Conservation (phyloP, 2,888 invertebrate genomes). For the Hedychridium roseum region DNA sequence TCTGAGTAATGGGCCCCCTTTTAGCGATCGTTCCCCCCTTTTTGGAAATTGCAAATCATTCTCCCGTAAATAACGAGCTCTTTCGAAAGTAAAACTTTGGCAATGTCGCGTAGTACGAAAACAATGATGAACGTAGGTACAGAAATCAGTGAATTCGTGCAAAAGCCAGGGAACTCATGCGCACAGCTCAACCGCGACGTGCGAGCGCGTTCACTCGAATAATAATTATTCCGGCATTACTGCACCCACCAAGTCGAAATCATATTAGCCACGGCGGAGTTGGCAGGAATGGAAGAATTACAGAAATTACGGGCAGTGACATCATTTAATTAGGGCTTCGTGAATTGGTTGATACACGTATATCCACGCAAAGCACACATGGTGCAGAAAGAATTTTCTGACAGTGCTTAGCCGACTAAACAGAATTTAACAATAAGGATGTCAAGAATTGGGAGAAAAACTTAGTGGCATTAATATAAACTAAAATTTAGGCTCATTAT, state of each 20-base stretch:
- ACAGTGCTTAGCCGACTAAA: too few species aligned
- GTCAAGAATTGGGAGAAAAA: too few species aligned
- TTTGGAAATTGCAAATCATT: too few species aligned
- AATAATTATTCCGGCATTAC: constrained; percentile 21
- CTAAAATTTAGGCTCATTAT: too few species aligned
- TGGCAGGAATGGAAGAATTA: constrained; percentile 45
- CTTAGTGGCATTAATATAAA: too few species aligned
- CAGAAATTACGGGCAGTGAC: constrained; percentile 50
- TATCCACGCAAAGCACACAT: constrained; percentile 16
- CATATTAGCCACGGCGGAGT: constrained; percentile 44
- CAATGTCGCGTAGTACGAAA: neutral
- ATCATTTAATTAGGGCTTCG: constrained; percentile 48
- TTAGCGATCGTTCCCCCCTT: too few species aligned
- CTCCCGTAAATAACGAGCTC: too few species aligned
- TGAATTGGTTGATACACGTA: constrained; percentile 1
- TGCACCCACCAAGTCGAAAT: constrained; percentile 33
- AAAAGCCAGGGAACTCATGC: neutral
- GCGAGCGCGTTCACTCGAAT: constrained; percentile 9
- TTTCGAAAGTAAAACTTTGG: too few species aligned
- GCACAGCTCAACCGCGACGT: neutral
- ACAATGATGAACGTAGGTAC: neutral
- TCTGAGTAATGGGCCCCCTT: too few species aligned
- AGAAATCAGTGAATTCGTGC: neutral
- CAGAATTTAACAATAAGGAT: too few species aligned
- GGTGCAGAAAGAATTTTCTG: too few species aligned